Evolutionary conservation across 2,797 vertebrate genomes (phyloP), one percentile per base, ranked within the genome.

Genomic region (Enteromius anoplus): DNA sequence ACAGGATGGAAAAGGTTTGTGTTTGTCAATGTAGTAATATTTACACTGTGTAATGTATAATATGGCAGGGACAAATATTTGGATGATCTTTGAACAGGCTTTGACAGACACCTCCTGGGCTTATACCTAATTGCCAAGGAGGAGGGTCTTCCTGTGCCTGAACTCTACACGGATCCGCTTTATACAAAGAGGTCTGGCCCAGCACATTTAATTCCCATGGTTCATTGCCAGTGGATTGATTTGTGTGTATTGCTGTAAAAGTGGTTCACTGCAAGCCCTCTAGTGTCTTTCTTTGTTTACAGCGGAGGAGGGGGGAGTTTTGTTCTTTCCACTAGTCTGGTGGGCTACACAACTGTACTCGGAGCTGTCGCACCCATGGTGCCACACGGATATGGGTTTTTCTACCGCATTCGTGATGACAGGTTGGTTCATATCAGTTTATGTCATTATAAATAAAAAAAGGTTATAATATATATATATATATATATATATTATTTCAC

Each of bases 291-390:
- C 7, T 79, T n/a, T 64, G 23, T 84, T 26, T 90, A 9, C 93
- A 99, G 98, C 81, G 98, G 98, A 21, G 97, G 98, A 75, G 97
- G 98, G 14, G 98, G 98, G 12, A 99, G 96, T 92, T 99, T 99
- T 76, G 88, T 96, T 69, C 94, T 99, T 78, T 99, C 98, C 0
- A 97, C 96, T 75, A 99, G 98, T 89, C 93, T 99, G 88, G 90
- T 95, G 87, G 98, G 98, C 73, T 99, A 99, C 91, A 95, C 94
- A 0, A 96, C 92, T 6, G 72, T 96, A 8, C 87, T 90, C 51
- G 98, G 98, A 23, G 92, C 83, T 0, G 93, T 93, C 1, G 90
- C 94, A 84, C 98, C 98, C 72, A 99, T 99, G 98, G 94, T 99
- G 64, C 89, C 90, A 2, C 93, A 96, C 0, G 98, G 98, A 49